Evolutionary conservation across 2,888 invertebrate species (phyloP), one percentile per base, ranked within the genome.

Genomic region (Thysanoteuthis rhombus): DNA sequence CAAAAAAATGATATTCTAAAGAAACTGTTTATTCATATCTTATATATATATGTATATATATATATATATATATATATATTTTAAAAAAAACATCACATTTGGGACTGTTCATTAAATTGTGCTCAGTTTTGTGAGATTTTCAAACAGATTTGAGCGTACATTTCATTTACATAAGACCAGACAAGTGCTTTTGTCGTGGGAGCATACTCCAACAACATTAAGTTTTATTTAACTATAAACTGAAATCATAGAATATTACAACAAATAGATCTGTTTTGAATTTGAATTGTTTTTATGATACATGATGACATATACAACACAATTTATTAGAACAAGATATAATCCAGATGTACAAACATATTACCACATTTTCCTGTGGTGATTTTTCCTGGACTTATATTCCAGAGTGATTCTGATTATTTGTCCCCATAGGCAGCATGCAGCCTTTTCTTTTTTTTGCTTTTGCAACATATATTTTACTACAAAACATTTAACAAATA

Each of bases 251-350:
- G 75, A 75, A 36, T 75, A 36, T 75, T n/a, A 75, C 75, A 75
- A 75, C 75, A 75, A 75, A 75, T 75, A 75, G 75, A 75, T 75
- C 75, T 75, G n/a, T 75, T 58, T 58, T 75, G 75, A 75, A 75
- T n/a, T 75, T 75, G n/a, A 75, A 75, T 75, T 75, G 75, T 75
- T 75, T 75, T 75, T 75, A 75, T 75, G 75, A n/a, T 75, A 75
- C 75, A 75, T 75, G 75, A 75, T 75, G 75, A 75, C 75, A 75
- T 75, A 75, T 75, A 75, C 75, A n/a, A 75, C 75, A 75, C n/a
- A 36, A 19, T 75, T 75, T 75, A 75, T 75, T n/a, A 75, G 75
- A 75, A 75, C 75, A 75, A 75, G 75, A 75, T 75, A 75, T 58
- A 75, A 75, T 75, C 75, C 75, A 75, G n/a, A 75, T 75, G 8